Base-by-base conservation (phyloP, 2,797 vertebrate species). In the Hirundo rustica region DNA sequence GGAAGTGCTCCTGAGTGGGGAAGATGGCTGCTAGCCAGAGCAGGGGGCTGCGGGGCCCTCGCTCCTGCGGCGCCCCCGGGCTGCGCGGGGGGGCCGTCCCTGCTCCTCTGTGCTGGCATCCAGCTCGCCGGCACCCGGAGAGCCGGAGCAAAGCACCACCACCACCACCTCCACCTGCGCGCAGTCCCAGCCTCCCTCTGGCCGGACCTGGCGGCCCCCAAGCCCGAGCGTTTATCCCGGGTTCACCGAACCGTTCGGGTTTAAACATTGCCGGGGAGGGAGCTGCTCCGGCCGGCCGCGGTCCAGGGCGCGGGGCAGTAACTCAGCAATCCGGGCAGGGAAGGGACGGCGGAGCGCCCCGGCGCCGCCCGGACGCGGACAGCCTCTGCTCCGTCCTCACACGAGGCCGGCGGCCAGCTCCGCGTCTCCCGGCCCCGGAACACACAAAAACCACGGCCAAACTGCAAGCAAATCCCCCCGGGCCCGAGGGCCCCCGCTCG, bases 1-100 rank as follows among this genome's bases (percentile, higher is more conserved):
- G 95, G 92, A 92, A 96, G 90, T 40, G 88, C 85, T 96, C 91
- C 64, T 70, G 93, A 82, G 92, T 30, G 93, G 83, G 88, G 95
- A 91, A 95, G 93, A 97, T 94, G 96, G 96, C 95, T 91, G 93
- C 86, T 75, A 16, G 95, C 89, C 96, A 96, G 86, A 50, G 89
- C 78, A 42, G 77, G 86, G 88, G 80, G 34, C 60, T 10, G 27
- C 21, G 29, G 89, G 68, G 82, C 54, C 73, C 65, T 7, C 21
- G 13, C 70, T 88, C 60, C 88, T 6, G 68, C 81, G 36, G 36
- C 36, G 36, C 36, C 36, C 36, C 36, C 36, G 62, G 83, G 82
- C 47, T 11, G 80, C 19, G 67, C 74, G 61, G 89, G 66, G 65
- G 7, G 66, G 55, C 30, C 19, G 53, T 44, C 13, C 78, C 68